These are phyloP conservation scores for Ecdyonurus torrentis DNA, from an alignment of 2,888 invertebrate species.

Conservation along the genomic window DNA sequence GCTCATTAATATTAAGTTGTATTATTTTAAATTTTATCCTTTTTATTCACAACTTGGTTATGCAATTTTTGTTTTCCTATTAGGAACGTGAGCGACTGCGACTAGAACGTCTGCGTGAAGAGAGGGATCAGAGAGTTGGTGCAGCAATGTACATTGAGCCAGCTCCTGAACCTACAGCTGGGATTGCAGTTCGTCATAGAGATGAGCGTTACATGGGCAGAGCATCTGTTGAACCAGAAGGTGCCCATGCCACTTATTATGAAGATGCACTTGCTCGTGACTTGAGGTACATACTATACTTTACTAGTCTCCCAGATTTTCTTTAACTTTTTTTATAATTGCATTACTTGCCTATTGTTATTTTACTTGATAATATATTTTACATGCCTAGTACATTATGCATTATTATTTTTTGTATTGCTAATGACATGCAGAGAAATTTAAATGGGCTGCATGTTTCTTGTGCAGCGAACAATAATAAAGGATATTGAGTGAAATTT, in stretches of 20 bases:
- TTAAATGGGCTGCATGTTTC: too few relatives aligned
- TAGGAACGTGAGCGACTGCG: constrained; percentile 14
- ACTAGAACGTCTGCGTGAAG: constrained; percentile 11
- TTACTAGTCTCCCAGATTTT: too few relatives aligned
- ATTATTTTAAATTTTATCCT: background rate
- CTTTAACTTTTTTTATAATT: too few relatives aligned
- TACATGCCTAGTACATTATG: too few relatives aligned
- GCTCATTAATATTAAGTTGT: background rate
- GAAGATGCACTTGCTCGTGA: background rate
- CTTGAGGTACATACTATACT: background rate
- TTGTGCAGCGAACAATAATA: too few relatives aligned
- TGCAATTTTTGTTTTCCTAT: background rate
- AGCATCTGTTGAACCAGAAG: background rate
- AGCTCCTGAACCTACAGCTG: constrained; percentile 1
- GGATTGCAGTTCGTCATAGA: background rate
- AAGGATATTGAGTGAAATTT: too few relatives aligned
- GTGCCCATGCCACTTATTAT: background rate
- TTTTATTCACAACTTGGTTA: background rate
- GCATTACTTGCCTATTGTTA: too few relatives aligned
- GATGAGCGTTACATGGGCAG: background rate
- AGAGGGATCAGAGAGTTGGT: constrained; percentile 12
- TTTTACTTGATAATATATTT: too few relatives aligned
- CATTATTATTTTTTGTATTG: too few relatives aligned
- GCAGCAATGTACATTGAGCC: too few relatives aligned
- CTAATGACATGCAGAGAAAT: too few relatives aligned